Conservation (phyloP, 2,888 invertebrate genomes). For the Apotomis capreana region DNA sequence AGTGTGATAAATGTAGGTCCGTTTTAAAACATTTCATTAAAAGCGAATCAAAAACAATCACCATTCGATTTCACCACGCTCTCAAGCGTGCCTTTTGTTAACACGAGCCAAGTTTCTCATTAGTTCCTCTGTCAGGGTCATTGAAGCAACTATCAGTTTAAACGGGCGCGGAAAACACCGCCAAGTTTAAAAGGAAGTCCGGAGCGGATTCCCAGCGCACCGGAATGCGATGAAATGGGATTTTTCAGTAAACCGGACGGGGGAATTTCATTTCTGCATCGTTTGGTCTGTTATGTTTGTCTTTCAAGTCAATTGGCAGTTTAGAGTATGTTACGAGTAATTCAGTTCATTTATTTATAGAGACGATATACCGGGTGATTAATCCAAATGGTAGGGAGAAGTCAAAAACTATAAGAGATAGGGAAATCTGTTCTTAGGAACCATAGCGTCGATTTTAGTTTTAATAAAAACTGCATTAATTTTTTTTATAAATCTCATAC, state of each 20-base stretch:
- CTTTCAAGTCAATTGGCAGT: not conserved
- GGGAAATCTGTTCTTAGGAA: too few relatives aligned
- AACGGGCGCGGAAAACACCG: slow-evolving; percentile 9
- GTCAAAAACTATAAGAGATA: too few relatives aligned
- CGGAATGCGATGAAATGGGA: slow-evolving; percentile 13
- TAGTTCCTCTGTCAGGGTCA: slow-evolving; percentile 16
- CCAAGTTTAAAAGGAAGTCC: slow-evolving; percentile 28
- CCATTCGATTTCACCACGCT: not conserved
- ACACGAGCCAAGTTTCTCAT: slow-evolving; percentile 5
- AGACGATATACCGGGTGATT: too few relatives aligned
- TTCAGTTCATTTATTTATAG: too few relatives aligned
- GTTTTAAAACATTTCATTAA: too few relatives aligned
- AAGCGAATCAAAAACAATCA: not conserved
- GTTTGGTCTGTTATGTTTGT: slow-evolving; percentile 4
- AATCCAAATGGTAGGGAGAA: too few relatives aligned
- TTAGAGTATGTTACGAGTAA: too few relatives aligned
- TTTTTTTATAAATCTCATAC: too few relatives aligned
- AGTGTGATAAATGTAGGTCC: too few relatives aligned
- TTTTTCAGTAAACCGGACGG: slow-evolving; percentile 12
- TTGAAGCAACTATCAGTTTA: slow-evolving; percentile 20
- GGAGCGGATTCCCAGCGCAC: slow-evolving; percentile 4
- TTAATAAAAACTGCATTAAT: too few relatives aligned
- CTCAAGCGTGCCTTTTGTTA: not conserved
- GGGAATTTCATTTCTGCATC: slow-evolving; percentile 25
- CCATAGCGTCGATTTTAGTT: too few relatives aligned